Conservation (phyloP, 2,113 vertebrate species). For the Columba livia region DNA sequence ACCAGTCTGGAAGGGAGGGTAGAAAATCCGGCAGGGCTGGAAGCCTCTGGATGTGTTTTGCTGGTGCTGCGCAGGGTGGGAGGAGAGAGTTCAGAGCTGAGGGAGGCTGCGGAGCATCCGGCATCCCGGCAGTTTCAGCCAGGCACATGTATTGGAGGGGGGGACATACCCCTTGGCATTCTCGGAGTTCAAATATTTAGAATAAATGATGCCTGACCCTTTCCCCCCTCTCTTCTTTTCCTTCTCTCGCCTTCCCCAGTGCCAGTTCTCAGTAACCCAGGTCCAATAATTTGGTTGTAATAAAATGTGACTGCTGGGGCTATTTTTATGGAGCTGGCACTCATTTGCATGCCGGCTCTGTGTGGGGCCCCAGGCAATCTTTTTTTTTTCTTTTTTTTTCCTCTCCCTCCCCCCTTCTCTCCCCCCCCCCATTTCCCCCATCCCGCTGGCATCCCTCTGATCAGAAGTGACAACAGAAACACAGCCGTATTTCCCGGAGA, state of each 20-base stretch:
- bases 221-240: neutral
- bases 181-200: neutral
- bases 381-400: neutral
- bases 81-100: fast-evolving
- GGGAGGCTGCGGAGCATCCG: neutral
- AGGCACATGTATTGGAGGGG: fast-evolving
- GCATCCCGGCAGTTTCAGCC: neutral
- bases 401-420: slow-evolving; percentile 5
- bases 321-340: slow-evolving; percentile 72
- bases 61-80: neutral
- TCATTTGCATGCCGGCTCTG: slow-evolving; percentile 75
- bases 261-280: slow-evolving; percentile 66
- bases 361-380: slow-evolving; percentile 73
- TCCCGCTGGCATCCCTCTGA: slow-evolving; percentile 72
- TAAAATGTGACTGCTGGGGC: slow-evolving; percentile 79
- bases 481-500: slow-evolving; percentile 79
- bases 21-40: neutral
- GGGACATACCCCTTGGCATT: neutral
- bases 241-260: neutral
- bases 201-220: slow-evolving; percentile 34
- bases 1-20: neutral
- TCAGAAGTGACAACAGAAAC: slow-evolving; percentile 85
- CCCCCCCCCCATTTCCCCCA: neutral
- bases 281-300: slow-evolving; percentile 70
- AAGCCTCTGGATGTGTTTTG: neutral